Base-by-base conservation (phyloP, 2,888 invertebrate species). In the Euzophera pinguis region DNA sequence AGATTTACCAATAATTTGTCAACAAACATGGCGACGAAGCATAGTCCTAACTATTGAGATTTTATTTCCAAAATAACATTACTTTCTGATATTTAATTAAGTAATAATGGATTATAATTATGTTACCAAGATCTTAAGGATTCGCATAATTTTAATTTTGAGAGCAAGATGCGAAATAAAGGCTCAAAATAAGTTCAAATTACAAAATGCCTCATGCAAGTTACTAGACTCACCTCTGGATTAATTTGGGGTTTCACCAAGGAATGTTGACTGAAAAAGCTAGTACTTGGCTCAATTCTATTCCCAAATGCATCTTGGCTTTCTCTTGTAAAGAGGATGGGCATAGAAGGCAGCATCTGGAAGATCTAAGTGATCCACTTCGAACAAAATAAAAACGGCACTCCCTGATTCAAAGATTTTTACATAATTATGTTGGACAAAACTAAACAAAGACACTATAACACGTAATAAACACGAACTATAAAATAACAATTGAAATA, bases 331-430 rank as follows among this genome's bases (percentile, higher is more conserved):
- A 87, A 88, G 67, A 91, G 69, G 58, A 89, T 71, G 54, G 91
- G 91, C 91, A 91, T 91, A 69, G 91, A 91, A 75, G 91, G 91
- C 78, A 91, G 77, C 91, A 91, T 91, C 71, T 82, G 78, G 76
- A 72, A 68, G 71, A 71, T 73, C 59, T 71, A 60, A 54, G 62
- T 62, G 64, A 62, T 64, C 63, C 63, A 66, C 68, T 69, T 67
- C 63, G 67, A 63, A 67, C 67, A 69, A 72, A 65, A 67, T 71
- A 75, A 73, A 63, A 63, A 63, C 65, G 68, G 63, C 65, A 69
- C 73, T 70, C 63, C 66, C 65, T 63, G 56, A 60, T 59, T 60
- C 53, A 57, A 57, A 58, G 58, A 65, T 68, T 64, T 73, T 69
- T 65, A 73, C 78, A 78, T 78, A 64, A 61, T 75, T 22, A 64